Base-by-base conservation (phyloP, 2,888 invertebrate species). In the Acronicta psi region DNA sequence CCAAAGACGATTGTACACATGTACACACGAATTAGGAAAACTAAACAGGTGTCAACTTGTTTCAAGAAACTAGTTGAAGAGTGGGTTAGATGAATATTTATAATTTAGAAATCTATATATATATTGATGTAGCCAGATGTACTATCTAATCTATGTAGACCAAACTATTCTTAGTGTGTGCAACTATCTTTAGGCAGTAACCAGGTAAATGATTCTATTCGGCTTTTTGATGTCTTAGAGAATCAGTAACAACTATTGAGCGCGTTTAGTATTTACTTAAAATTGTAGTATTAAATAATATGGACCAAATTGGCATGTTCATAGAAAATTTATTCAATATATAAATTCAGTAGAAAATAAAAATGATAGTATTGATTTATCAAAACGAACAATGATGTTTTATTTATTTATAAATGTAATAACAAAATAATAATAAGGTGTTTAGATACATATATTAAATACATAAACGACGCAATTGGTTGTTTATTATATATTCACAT, bases 261-360 rank as follows among this genome's bases (percentile, higher is more conserved):
- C 16, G 36, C 17, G 18, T 41, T 46, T 59, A 43, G 61, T 37
- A 55, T 31, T 31, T 46, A 50, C 31, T 59, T 50, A 25, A 29
- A 46, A 43, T 45, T 37, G 42, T 74, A 71, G 67, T 70, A 65
- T 56, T 59, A 61, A 71, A 46, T 52, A 61, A 59, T 59, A 71
- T 70, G 81, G 81, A 79, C 80, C 80, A 81, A 80, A 73, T 75
- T 78, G 77, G 75, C 62, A 73, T 58, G 58, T 75, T 72, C 56
- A 59, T 59, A 62, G 37, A 8, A 55, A 67, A 63, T 49, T 41
- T 51, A 52, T 54, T 57, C 51, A 62, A 47, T 31, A 55, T 49
- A 66, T 55, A 42, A 56, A 31, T 45, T 47, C 47, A 18, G 59
- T 63, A 66, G 53, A 58, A 47, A 77, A 74, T 69, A 59, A 68